phyloP scores from a whole-genome alignment of 2,888 invertebrate species.

The Caradrina clavipalpis region DNA sequence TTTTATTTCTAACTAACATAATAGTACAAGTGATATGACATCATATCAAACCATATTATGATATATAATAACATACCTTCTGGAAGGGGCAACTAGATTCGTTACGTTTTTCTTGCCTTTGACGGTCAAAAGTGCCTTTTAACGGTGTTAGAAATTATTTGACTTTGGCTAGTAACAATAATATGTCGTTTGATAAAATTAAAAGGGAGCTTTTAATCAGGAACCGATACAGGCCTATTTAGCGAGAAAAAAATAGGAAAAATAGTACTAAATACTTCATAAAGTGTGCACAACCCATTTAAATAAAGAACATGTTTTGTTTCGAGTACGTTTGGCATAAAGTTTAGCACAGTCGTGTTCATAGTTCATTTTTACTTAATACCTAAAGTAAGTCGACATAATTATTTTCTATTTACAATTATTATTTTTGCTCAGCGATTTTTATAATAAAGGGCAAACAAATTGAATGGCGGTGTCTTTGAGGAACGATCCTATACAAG shows the following conservation, averaged over 20 bases:
- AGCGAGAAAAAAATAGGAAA: neutral
- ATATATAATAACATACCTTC: no score
- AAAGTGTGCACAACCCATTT: neutral
- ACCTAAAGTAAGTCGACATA: constrained; percentile 51
- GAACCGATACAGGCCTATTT: neutral
- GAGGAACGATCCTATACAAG: neutral
- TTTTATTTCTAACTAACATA: no score
- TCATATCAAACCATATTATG: no score
- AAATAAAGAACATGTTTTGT: constrained; percentile 19
- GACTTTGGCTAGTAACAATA: no score
- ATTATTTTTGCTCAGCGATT: constrained; percentile 33
- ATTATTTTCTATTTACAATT: constrained; percentile 49
- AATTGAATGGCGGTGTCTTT: neutral
- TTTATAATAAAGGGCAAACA: neutral
- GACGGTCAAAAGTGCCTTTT: no score
- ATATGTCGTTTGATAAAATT: no score
- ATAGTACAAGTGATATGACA: no score
- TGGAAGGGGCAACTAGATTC: no score
- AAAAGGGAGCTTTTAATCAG: no score
- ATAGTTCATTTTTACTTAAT: constrained; percentile 52
- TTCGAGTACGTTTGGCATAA: constrained; percentile 58
- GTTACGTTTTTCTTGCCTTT: no score
- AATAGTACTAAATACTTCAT: neutral
- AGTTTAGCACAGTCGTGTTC: constrained; percentile 57
- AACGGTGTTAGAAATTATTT: no score